These are phyloP conservation scores for Erythrocebus patas DNA, from an alignment of 2,113 vertebrate species.

Conservation along the genomic window DNA sequence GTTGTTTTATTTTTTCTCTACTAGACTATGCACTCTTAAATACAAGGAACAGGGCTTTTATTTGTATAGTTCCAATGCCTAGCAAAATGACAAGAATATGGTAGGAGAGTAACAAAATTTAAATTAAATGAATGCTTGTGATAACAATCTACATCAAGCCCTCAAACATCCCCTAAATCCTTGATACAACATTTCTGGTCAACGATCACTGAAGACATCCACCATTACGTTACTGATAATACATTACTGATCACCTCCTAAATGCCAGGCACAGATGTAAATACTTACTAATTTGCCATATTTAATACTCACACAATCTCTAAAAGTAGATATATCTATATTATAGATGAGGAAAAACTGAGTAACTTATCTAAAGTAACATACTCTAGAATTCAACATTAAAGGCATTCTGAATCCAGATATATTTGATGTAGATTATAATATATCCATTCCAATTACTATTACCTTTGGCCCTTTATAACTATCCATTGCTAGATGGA, in stretches of 20 bases:
- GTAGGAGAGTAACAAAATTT: not conserved
- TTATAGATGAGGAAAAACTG: not conserved
- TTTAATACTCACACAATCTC: not conserved
- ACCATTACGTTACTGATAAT: not conserved
- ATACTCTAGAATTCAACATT: not conserved
- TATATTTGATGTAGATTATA: not conserved
- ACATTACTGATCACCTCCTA: not conserved
- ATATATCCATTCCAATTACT: not conserved
- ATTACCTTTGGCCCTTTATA: not conserved
- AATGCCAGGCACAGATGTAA: not conserved
- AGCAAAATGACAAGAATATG: not conserved
- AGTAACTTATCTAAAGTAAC: not conserved
- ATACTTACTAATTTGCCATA: not conserved
- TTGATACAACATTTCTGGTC: not conserved
- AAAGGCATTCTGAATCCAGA: not conserved
- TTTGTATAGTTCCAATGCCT: not conserved
- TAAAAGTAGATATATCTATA: not conserved
- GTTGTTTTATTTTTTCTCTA: not conserved
- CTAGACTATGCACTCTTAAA: not conserved
- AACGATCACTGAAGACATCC: not conserved
- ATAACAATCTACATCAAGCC: not conserved
- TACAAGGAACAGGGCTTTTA: not conserved
- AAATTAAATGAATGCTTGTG: not conserved
- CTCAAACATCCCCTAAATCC: not conserved
- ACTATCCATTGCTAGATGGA: not conserved